Base-by-base conservation (phyloP, 1,140 invertebrate species). In the Drosophila sp. region DNA sequence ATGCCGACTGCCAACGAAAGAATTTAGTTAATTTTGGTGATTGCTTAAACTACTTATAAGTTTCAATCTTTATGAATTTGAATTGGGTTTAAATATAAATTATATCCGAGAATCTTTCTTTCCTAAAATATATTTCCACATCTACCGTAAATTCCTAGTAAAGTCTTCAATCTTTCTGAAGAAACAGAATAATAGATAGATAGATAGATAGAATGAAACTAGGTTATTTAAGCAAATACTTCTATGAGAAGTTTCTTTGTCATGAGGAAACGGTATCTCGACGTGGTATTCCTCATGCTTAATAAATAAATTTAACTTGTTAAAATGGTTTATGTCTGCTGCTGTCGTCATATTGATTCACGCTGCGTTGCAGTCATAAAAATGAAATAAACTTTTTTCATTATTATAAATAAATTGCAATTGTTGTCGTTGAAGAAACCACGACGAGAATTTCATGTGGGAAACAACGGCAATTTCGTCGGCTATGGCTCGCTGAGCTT, bases 361-460 rank as follows among this genome's bases (percentile, higher is more conserved):
- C 61, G 51, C 63, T 51, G 48, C 41, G 69, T 41, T 36, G 57
- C 54, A 51, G 61, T 48, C 76, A 80, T 84, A 76, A 80, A 80
- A 84, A 76, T 65, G 4, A n/a, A 13, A 2, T 40, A 40, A 40
- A 18, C 4, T 50, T 25, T 21, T 67, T 64, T 77, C 21, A 2
- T 84, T 86, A 80, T 77, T 71, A 41, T 53, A 75, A 74, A 86
- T 71, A 78, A 77, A 86, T 86, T 38, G 34, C n/a, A 29, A 14
- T 36, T 11, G 0, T 27, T 29, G 38, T 36, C 27, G 27, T 50
- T 9, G 27, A 4, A 45, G 43, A 18, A 45, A 9, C 8, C 9
- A 25, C 53, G 9, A 36, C 34, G 38, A 43, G 9, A 25, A 29
- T 62, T 66, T 76, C 57, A 75, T 64, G 46, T 48, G 56, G 64